phyloP scores from a whole-genome alignment of 35 echinoderm and acorn worm genomes.

The Heliocidaris erythrogramma region DNA sequence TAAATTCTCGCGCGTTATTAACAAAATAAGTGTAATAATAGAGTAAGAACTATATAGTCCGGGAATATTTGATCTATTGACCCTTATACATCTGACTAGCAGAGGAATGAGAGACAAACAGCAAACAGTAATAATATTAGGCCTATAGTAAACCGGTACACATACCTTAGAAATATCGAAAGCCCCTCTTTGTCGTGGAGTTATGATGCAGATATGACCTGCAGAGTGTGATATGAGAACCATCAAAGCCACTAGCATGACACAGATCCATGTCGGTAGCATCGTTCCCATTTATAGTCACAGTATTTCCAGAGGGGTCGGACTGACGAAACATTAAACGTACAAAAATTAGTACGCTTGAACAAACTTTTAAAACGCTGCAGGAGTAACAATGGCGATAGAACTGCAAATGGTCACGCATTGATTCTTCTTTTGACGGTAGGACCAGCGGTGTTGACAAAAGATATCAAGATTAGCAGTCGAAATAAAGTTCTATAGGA shows the following conservation, averaged over 20 bases:
- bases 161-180: constrained; percentile 56
- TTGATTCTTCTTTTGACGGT: not conserved
- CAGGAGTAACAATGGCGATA: not conserved
- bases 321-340: not conserved
- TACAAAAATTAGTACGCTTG: not conserved
- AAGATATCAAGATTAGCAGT: not conserved
- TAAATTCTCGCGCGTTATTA: no score
- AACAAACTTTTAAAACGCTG: not conserved
- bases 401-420: not conserved
- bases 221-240: not conserved
- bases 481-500: not conserved
- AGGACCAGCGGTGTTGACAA: not conserved
- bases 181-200: constrained; percentile 43
- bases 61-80: no score
- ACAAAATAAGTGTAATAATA: no score
- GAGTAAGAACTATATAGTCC: no score
- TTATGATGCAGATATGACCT: constrained; percentile 54
- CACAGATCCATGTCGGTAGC: not conserved
- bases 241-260: not conserved
- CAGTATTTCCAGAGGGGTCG: not conserved
- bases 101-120: no score
- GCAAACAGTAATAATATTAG: no score
- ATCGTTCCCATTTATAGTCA: not conserved
- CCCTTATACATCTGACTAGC: no score
- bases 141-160: no score